Base-by-base conservation (phyloP, 2,888 invertebrate species). In the Sinelater perroti region DNA sequence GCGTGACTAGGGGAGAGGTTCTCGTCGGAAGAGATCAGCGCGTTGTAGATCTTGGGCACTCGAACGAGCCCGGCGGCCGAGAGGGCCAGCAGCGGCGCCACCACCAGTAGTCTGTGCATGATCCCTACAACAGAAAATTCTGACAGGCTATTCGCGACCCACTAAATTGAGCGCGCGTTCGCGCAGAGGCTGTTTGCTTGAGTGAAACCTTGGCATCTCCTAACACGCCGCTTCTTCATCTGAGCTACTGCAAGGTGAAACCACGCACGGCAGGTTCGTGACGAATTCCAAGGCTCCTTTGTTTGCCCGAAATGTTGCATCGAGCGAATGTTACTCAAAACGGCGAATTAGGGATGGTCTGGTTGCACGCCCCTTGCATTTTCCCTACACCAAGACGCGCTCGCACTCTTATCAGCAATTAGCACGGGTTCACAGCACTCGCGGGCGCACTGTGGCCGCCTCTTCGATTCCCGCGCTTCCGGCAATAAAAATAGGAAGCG, bases 1-100 rank as follows among this genome's bases (percentile, higher is more conserved):
- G 90, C 89, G 56, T 88, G 85, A 68, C 90, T 90, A 1, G 91
- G 88, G 46, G 87, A 84, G 49, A 91, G 75, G 74, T 89, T 89
- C 72, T 90, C 89, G 71, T 89, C 88, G 3, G 89, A 88, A 2
- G 89, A 89, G 72, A 91, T 89, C 52, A 91, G 82, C 0, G 90
- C 90, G 74, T 91, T 91, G 80, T 91, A 91, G 21, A 91, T 87
- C 74, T 88, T 88, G 0, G 91, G 91, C 1, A 87, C 82, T 60
- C 87, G 83, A 18, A 85, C 81, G 0, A 85, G 80, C 2, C 81
- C 81, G 16, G 77, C 77, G 33, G 70, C 67, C 14, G 72, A 67
- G 1, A 78, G 40, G n/a, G 62, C 20, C 8, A 66, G 30, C 17
- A 60, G 30, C 42, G 42, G 45, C 8, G 58, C 21, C 40, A 65